phyloP scores from a whole-genome alignment of 1,140 invertebrate genomes.

The Meteorus sp. region DNA sequence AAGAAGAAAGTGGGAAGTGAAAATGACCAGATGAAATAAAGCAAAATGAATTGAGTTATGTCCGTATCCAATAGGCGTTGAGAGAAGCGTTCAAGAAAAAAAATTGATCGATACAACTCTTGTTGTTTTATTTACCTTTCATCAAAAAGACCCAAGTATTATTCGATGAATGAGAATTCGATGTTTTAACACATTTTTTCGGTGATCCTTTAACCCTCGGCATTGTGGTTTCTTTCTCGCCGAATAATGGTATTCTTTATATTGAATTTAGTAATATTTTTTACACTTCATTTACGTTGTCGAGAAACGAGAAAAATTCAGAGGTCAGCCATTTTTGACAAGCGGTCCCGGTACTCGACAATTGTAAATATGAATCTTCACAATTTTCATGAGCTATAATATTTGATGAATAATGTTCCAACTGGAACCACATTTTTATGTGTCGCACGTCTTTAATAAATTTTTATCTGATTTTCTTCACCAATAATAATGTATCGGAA shows the following conservation, averaged over 20 bases:
- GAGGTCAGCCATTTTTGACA: constrained; percentile 40
- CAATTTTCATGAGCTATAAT: neutral
- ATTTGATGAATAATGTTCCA: neutral
- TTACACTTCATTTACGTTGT: constrained; percentile 17
- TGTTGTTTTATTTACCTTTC: constrained; percentile 59
- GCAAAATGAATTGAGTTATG: neutral
- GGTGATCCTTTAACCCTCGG: constrained; percentile 62
- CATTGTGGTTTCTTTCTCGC: constrained; percentile 57
- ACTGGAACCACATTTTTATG: constrained; percentile 6
- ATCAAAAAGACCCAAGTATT: constrained; percentile 69
- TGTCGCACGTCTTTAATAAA: neutral
- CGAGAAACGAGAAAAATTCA: constrained; percentile 29
- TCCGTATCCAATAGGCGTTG: neutral
- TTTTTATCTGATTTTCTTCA: neutral
- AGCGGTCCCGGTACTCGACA: neutral
- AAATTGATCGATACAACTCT: constrained; percentile 21
- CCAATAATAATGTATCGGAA: neutral
- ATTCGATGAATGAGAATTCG: constrained; percentile 41
- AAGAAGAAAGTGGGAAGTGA: constrained; percentile 29
- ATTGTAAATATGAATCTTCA: constrained; percentile 1
- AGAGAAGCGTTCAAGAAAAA: no score
- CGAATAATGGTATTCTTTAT: constrained; percentile 14
- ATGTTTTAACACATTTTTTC: constrained; percentile 61
- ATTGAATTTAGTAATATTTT: constrained; percentile 26
- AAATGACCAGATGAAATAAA: constrained; percentile 13